Percentiles rank a stretch among this genome's conserved stretches.
phyloP scores from a whole-genome alignment of 2,113 vertebrate species.

The Muntiacus muntjak region DNA sequence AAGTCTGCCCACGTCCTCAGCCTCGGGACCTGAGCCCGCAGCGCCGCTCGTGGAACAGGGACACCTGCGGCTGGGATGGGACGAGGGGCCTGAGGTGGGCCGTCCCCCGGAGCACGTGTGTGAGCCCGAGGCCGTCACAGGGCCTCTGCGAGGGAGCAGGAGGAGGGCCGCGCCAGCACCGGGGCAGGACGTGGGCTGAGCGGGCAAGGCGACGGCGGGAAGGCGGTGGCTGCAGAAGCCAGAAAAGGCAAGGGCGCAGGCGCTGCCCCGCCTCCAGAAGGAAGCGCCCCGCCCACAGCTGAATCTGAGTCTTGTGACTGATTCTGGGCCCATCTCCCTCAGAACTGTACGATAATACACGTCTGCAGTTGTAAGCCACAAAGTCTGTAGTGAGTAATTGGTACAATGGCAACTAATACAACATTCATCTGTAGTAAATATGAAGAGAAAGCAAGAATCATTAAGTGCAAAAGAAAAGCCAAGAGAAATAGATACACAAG shows the following conservation, averaged over 20 bases:
- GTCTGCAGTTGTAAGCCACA: not conserved
- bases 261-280: not conserved
- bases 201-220: not conserved
- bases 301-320: not conserved
- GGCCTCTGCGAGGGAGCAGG: not conserved
- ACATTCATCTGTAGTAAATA: not conserved
- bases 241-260: not conserved
- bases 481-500: not conserved
- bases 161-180: not conserved
- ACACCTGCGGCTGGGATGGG: not conserved
- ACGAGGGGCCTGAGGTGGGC: not conserved
- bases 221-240: not conserved
- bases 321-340: not conserved
- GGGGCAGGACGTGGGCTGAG: accelerated
- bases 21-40: not conserved
- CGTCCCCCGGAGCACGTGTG: accelerated
- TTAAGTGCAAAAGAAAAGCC: not conserved
- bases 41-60: not conserved
- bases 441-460: not conserved
- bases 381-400: not conserved
- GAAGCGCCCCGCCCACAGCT: not conserved
- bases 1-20: not conserved
- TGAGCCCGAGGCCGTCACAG: not conserved
- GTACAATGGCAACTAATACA: not conserved
- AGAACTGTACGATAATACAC: not conserved